Conservation (phyloP, 2,113 vertebrate species). For the Dipodomys ordii region DNA sequence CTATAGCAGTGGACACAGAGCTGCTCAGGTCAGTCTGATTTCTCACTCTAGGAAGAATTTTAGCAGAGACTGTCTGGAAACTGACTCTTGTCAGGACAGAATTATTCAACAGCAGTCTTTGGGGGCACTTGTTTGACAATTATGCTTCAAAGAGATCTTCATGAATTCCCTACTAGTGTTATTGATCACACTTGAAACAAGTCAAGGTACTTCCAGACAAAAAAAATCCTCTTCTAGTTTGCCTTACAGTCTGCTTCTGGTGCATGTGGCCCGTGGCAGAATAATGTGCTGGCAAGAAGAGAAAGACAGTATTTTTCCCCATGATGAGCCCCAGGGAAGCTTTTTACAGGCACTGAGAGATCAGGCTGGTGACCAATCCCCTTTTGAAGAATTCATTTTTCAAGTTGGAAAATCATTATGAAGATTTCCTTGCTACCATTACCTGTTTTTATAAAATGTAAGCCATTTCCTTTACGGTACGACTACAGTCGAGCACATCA, state of each 20-base stretch:
- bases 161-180: fast-evolving
- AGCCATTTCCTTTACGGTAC: background rate
- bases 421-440: background rate
- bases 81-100: background rate
- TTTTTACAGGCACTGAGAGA: background rate
- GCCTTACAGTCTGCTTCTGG: background rate
- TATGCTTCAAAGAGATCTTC: background rate
- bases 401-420: background rate
- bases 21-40: background rate
- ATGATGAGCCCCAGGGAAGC: background rate
- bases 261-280: background rate
- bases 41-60: background rate
- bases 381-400: background rate
- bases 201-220: too few relatives aligned
- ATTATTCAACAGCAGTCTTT: background rate
- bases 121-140: background rate
- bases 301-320: background rate
- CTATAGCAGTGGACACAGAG: fast-evolving
- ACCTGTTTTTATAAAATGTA: too few relatives aligned
- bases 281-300: background rate
- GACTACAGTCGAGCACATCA: fast-evolving
- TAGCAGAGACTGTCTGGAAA: background rate
- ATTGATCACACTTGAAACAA: background rate
- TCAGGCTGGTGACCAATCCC: too few relatives aligned
- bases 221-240: background rate